A percentile compares a stretch with the other conserved stretches of the same genome.
phyloP scores from a whole-genome alignment of 2,888 invertebrate species.

The Leucophenga maculata region DNA sequence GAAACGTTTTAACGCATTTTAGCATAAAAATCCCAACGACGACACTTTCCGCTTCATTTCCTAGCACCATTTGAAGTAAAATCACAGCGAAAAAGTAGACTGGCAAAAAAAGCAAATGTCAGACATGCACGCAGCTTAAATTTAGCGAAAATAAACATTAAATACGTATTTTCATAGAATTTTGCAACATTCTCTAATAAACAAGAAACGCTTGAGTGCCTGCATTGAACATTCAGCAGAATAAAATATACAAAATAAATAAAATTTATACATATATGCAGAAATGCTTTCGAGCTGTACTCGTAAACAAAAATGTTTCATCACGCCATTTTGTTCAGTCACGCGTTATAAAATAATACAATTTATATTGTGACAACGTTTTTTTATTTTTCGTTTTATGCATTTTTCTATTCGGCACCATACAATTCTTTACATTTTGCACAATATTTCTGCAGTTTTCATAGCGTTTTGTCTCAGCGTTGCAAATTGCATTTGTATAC shows the following conservation, averaged over 20 bases:
- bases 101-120: neutral
- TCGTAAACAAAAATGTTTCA: too few species aligned
- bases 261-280: neutral
- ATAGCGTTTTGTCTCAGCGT: too few species aligned
- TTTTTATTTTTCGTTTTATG: too few species aligned
- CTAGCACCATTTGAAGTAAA: slow-evolving; percentile 2
- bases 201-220: too few species aligned
- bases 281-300: neutral
- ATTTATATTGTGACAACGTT: too few species aligned
- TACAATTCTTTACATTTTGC: too few species aligned
- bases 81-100: neutral
- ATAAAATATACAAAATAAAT: slow-evolving; percentile 26
- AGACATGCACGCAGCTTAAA: neutral
- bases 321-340: too few species aligned
- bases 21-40: neutral
- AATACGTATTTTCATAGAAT: slow-evolving; percentile 27
- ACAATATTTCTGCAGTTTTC: too few species aligned
- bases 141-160: slow-evolving; percentile 1
- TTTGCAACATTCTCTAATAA: too few species aligned
- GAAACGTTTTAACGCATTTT: neutral
- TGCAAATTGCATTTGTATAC: too few species aligned
- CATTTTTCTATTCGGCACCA: too few species aligned
- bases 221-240: neutral
- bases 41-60: slow-evolving; percentile 15
- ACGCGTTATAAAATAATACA: too few species aligned